Base-by-base conservation (phyloP, 2,888 invertebrate genomes). In the Eristalis intricaria region DNA sequence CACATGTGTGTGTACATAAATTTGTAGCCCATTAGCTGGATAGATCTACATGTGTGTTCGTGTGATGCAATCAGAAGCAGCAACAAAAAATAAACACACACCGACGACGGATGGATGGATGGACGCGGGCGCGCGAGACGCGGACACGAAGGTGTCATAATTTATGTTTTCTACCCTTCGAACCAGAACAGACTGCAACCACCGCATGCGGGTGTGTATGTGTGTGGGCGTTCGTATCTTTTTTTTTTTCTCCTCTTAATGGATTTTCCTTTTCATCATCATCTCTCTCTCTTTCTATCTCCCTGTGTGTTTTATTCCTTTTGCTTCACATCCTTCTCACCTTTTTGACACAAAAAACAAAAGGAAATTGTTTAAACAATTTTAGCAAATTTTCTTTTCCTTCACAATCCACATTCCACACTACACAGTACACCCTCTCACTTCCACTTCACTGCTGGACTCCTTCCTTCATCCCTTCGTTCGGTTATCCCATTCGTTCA, bases 101-200 rank as follows among this genome's bases (percentile, higher is more conserved):
- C 50, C 50, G 50, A 50, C 10, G 32, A 0, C 4, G 29, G 5
- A 29, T 29, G 29, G 7, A 50, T 50, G 50, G 13, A 71, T 71
- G 10, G 69, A 63, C 74, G 74, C 82, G 83, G 70, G 83, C 65
- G 86, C 75, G 85, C 78, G 68, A 65, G 65, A 71, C 66, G 60
- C 70, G 8, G 71, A 38, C 78, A 78, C 78, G 70, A 78, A 83
- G 83, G 86, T 86, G 86, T 86, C 83, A 83, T 86, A 86, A 86
- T 86, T 86, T 82, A 86, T 86, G 86, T 86, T 86, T 86, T 86
- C 86, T 64, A 83, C 82, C 86, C 86, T 83, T 65, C 78, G 78
- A 82, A 84, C 84, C 76, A 84, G 75, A 80, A 64, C 26, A 75
- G 79, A 78, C 82, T 86, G 78, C 86, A 84, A 80, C 76, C 80